Conservation (phyloP, 2,113 vertebrate species). For the Eptesicus fuscus region DNA sequence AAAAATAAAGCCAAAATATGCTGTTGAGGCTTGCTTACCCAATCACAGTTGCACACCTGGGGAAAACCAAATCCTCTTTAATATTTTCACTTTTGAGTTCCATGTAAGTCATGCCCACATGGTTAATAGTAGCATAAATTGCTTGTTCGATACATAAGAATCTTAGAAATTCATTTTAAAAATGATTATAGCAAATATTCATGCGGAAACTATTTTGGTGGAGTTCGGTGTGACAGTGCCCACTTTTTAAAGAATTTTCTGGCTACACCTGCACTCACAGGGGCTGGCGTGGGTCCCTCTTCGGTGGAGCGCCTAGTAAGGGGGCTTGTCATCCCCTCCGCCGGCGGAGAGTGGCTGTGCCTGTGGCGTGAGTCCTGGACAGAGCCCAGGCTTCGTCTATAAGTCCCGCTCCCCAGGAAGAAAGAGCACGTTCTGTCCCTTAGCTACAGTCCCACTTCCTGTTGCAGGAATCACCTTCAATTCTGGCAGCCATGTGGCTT, state of each 20-base stretch:
- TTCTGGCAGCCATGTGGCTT: not conserved
- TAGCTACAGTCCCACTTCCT: not conserved
- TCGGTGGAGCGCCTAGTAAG: not conserved
- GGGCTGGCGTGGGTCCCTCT: not conserved
- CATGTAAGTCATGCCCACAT: constrained; percentile 29
- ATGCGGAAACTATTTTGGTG: not conserved
- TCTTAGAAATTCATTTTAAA: not conserved
- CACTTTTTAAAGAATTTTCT: not conserved
- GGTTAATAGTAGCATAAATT: not conserved
- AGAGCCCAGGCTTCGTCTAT: not conserved
- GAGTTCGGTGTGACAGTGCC: not conserved
- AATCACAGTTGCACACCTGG: not conserved
- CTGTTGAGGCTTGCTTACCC: not conserved
- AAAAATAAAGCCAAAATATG: not conserved
- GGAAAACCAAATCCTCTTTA: constrained; percentile 13
- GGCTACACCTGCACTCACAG: not conserved
- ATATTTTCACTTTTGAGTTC: constrained; percentile 37
- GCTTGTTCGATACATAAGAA: not conserved
- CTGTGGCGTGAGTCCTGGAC: fast-evolving
- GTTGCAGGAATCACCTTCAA: not conserved
- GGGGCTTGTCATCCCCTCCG: not conserved
- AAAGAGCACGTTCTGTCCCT: fast-evolving
- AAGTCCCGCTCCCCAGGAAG: not conserved
- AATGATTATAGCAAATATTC: not conserved
- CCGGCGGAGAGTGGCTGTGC: not conserved